Evolutionary conservation across 2,888 invertebrate genomes (phyloP).

Genomic region (Andrena trimmerana): DNA sequence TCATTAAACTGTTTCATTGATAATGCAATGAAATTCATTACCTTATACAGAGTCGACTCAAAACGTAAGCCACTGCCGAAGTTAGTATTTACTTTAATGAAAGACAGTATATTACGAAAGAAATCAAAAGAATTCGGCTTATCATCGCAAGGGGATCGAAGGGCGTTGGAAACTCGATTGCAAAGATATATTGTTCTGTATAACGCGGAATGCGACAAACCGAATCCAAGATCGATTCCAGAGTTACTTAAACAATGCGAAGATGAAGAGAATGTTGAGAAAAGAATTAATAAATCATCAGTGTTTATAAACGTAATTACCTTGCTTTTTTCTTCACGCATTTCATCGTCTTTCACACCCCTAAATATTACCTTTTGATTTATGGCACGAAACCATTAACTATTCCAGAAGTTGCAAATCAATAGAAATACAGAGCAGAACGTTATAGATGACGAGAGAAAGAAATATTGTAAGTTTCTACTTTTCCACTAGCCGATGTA

Average conservation of each 20-base stretch:
- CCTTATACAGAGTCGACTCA: slow-evolving; percentile 66
- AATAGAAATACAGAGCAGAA: slow-evolving; percentile 82
- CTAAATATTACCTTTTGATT: slow-evolving; percentile 3
- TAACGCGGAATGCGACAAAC: slow-evolving; percentile 86
- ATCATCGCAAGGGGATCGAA: slow-evolving; percentile 84
- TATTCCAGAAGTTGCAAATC: slow-evolving; percentile 78
- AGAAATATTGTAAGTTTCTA: slow-evolving; percentile 83
- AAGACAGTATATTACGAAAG: slow-evolving; percentile 84
- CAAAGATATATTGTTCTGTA: slow-evolving; percentile 83
- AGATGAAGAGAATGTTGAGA: slow-evolving; percentile 83
- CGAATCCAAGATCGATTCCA: slow-evolving; percentile 82
- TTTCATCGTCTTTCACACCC: neutral
- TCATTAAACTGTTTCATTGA: slow-evolving; percentile 1
- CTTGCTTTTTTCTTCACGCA: neutral
- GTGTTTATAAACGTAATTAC: slow-evolving; percentile 51
- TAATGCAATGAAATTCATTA: neutral
- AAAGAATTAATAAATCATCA: slow-evolving; percentile 68
- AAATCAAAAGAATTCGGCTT: slow-evolving; percentile 85
- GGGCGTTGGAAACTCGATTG: slow-evolving; percentile 81
- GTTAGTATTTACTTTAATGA: slow-evolving; percentile 85
- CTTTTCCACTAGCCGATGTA: slow-evolving; percentile 15
- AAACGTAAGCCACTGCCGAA: slow-evolving; percentile 85
- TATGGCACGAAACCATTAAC: slow-evolving; percentile 18
- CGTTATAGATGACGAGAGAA: slow-evolving; percentile 83
- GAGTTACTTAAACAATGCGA: slow-evolving; percentile 84